Conservation (phyloP, 2,888 invertebrate species). For the Griposia aprilina region DNA sequence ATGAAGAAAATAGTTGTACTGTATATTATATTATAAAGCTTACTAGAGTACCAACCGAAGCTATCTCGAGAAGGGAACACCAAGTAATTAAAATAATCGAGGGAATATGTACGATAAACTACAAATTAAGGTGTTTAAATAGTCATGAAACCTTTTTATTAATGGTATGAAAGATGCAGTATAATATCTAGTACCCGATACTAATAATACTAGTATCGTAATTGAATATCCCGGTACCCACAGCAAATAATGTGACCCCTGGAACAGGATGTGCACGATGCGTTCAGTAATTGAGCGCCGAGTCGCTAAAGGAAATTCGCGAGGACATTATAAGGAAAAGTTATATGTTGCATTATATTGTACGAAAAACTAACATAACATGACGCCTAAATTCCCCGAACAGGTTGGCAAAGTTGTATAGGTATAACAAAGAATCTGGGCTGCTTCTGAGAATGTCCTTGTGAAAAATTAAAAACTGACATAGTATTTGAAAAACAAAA, state of each 20-base stretch:
- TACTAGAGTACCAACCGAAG: neutral
- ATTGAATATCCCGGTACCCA: slow-evolving; percentile 15
- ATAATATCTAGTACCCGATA: neutral
- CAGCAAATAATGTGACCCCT: slow-evolving; percentile 50
- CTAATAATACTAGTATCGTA: slow-evolving; percentile 8
- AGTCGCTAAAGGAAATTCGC: slow-evolving; percentile 47
- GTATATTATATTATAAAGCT: neutral
- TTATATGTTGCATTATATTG: neutral
- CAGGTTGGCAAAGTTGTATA: neutral
- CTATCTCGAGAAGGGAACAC: too few species aligned
- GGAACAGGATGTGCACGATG: slow-evolving; percentile 47
- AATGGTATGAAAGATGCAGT: neutral
- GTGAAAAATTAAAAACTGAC: neutral
- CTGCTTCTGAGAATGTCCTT: too few species aligned
- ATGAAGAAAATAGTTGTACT: too few species aligned
- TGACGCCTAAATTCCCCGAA: neutral
- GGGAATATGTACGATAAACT: neutral
- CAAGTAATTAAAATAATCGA: neutral
- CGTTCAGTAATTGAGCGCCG: slow-evolving; percentile 44
- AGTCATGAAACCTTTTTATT: neutral
- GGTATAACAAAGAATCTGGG: neutral
- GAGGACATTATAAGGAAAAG: slow-evolving; percentile 44
- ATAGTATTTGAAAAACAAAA: neutral
- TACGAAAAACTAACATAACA: slow-evolving; percentile 9
- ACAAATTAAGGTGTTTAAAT: neutral